Evolutionary conservation across 2,113 vertebrate genomes (phyloP).

Genomic region (Varanus salvator): DNA sequence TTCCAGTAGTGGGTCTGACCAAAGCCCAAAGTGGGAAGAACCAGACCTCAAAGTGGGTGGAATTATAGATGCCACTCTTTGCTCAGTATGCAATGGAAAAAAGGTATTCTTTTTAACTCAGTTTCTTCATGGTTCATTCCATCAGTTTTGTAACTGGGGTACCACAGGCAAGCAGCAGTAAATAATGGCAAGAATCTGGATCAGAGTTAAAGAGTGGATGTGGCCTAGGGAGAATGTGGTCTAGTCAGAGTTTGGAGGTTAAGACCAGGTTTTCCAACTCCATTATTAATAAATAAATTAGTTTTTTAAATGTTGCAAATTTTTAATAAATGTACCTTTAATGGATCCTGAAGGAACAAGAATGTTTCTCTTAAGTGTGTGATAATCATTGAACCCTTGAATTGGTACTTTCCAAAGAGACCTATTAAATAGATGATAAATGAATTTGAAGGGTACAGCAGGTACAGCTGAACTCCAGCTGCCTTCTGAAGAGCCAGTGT

Average conservation of each 20-base stretch:
- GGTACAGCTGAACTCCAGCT: not conserved
- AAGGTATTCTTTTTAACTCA: not conserved
- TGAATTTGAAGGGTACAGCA: not conserved
- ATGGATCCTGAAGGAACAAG: not conserved
- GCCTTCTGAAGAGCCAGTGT: not conserved
- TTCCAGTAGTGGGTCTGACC: not conserved
- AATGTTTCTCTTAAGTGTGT: not conserved
- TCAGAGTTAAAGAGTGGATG: not conserved
- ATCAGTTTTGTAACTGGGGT: not conserved
- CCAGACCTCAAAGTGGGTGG: not conserved
- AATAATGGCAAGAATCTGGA: not conserved
- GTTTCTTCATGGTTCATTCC: not conserved
- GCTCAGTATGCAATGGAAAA: not conserved
- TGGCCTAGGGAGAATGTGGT: not conserved
- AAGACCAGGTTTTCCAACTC: not conserved
- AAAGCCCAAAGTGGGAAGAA: not conserved
- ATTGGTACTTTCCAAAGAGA: not conserved
- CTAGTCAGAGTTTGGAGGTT: too few species aligned
- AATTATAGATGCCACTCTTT: not conserved
- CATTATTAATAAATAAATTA: not conserved
- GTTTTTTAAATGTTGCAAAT: not conserved
- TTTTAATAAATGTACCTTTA: not conserved
- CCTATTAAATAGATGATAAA: not conserved
- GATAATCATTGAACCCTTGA: not conserved
- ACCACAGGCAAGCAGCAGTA: not conserved